A percentile compares a stretch with the other conserved stretches of the same genome.
Evolutionary conservation across 2,113 vertebrate species (phyloP).

Genomic region (Maccullochella peelii): DNA sequence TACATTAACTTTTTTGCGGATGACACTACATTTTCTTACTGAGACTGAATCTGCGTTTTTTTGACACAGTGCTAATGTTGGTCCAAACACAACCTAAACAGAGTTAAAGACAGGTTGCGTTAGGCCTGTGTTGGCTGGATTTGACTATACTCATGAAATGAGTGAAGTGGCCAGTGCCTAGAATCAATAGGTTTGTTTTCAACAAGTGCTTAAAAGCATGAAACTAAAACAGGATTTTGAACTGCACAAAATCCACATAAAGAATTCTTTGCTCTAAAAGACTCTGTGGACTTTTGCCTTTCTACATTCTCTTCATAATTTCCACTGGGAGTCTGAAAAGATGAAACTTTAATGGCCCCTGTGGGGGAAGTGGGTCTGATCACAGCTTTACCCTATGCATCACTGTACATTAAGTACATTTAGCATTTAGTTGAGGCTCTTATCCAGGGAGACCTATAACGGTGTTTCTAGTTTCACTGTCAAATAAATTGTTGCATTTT

Average conservation of each 20-base stretch:
- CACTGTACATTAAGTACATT: constrained; percentile 30
- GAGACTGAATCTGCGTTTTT: background rate
- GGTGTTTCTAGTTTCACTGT: constrained; percentile 15
- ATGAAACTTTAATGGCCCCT: constrained; percentile 61
- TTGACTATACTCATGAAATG: background rate
- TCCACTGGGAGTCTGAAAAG: constrained; percentile 42
- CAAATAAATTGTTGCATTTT: background rate
- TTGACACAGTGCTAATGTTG: background rate
- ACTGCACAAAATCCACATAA: constrained; percentile 2
- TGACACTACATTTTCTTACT: background rate
- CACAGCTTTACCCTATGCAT: constrained; percentile 30
- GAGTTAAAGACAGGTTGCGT: background rate
- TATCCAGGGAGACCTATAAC: constrained; percentile 19
- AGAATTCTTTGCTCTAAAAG: constrained; percentile 11
- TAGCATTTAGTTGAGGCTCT: constrained; percentile 34
- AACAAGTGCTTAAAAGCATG: background rate
- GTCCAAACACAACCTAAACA: background rate
- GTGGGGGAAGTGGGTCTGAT: constrained; percentile 53
- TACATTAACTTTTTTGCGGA: background rate
- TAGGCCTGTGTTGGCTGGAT: background rate
- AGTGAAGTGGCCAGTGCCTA: background rate
- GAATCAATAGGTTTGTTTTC: background rate
- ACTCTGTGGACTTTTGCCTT: constrained; percentile 19
- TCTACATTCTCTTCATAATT: constrained; percentile 20
- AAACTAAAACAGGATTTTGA: constrained; percentile 1